phyloP scores from a whole-genome alignment of 2,113 vertebrate genomes.

The Callaeas wilsoni region DNA sequence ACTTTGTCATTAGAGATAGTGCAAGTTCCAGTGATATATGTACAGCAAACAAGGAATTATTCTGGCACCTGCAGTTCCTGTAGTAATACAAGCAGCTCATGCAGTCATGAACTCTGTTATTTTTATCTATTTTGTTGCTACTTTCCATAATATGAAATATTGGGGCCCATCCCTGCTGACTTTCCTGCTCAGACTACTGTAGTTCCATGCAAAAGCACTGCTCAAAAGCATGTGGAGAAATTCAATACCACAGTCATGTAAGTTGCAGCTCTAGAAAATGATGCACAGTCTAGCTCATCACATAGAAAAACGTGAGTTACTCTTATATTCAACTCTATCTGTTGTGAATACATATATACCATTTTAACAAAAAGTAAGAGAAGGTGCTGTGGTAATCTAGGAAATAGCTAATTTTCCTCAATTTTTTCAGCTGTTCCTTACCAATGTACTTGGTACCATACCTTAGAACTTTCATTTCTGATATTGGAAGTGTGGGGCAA shows the following conservation, averaged over 20 bases:
- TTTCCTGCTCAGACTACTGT: neutral
- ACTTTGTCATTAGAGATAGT: neutral
- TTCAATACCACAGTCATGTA: neutral
- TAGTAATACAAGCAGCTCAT: neutral
- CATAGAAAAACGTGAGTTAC: neutral
- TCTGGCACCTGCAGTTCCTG: neutral
- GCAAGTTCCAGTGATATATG: neutral
- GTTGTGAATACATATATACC: neutral
- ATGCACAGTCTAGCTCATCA: neutral
- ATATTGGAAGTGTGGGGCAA: neutral
- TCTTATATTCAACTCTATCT: neutral
- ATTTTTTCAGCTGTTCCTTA: neutral
- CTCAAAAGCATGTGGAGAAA: neutral
- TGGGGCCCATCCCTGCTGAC: neutral
- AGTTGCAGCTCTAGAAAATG: neutral
- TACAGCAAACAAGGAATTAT: neutral
- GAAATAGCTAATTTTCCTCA: neutral
- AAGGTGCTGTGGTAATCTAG: neutral
- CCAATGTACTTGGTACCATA: neutral
- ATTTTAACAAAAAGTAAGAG: neutral
- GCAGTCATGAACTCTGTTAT: neutral
- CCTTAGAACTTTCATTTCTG: neutral
- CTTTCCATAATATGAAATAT: neutral
- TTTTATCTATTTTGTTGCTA: neutral
- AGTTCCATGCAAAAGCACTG: neutral